A percentile compares a stretch with the other conserved stretches of the same genome.
phyloP scores from a whole-genome alignment of 2,888 invertebrate species.

The Sinotaia quadrata region DNA sequence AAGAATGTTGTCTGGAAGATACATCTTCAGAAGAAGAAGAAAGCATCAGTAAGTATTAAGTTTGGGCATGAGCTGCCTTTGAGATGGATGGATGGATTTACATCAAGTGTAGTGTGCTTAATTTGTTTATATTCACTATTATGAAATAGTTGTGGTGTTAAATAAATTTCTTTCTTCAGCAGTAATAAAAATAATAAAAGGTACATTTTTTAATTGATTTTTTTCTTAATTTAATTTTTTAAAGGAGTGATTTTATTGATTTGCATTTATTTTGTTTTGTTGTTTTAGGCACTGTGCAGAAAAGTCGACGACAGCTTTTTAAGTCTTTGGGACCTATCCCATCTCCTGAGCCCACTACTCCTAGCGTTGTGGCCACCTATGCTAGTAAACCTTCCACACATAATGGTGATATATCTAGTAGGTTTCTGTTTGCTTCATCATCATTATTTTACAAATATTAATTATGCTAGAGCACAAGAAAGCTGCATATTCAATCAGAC shows the following conservation, averaged over 20 bases:
- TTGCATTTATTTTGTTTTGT: neutral
- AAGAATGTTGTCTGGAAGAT: conserved; percentile 80
- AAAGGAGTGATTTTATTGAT: neutral
- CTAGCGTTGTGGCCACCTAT: conserved; percentile 60
- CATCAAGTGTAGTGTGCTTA: no score
- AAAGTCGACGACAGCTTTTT: conserved; percentile 59
- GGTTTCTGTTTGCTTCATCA: neutral
- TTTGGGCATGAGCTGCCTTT: no score
- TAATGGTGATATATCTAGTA: conserved; percentile 52
- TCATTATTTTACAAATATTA: no score
- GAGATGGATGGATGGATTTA: no score
- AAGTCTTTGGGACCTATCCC: conserved; percentile 60
- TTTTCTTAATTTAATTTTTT: neutral
- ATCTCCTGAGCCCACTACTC: conserved; percentile 62
- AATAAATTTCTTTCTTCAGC: no score
- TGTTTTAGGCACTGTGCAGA: conserved; percentile 52
- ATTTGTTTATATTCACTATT: no score
- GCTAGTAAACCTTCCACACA: conserved; percentile 48
- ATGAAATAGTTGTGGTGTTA: neutral
- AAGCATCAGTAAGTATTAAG: conserved; percentile 38
- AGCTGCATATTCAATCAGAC: no score
- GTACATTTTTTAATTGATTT: no score
- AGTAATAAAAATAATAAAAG: no score
- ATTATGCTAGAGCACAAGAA: no score
- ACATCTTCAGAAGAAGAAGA: conserved; percentile 81